phyloP scores from a whole-genome alignment of 2,797 vertebrate genomes.

The Platalea minor region DNA sequence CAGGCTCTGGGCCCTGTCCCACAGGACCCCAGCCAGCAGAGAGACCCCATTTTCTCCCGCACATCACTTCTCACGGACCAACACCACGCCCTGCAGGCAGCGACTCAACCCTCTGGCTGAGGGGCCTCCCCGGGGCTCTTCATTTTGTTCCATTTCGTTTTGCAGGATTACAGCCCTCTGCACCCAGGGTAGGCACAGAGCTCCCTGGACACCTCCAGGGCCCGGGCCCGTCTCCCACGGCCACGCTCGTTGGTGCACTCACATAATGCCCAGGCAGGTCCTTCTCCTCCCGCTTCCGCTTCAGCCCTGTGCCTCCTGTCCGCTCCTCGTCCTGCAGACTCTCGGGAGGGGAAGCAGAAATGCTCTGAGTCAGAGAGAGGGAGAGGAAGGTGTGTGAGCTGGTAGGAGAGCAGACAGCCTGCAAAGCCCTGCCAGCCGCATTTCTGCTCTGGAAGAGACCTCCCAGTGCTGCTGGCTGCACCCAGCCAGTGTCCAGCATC shows the following conservation, averaged over 20 bases:
- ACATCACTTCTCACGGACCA: neutral
- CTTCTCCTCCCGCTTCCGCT: conserved; percentile 85
- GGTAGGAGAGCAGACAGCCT: accelerated
- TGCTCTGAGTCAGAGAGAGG: conserved; percentile 70
- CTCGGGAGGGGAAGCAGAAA: conserved; percentile 82
- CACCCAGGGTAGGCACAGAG: neutral
- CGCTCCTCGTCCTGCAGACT: conserved; percentile 79
- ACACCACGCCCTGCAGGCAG: neutral
- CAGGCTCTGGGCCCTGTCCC: neutral
- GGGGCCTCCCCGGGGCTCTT: neutral
- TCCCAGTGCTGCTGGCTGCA: neutral
- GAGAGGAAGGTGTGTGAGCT: neutral
- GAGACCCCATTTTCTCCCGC: neutral
- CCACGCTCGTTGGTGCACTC: neutral
- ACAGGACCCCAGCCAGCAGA: neutral
- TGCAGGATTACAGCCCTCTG: neutral
- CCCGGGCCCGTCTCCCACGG: accelerated
- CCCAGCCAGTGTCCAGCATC: neutral
- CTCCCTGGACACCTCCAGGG: neutral
- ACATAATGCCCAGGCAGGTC: conserved; percentile 82
- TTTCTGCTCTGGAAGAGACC: too few relatives aligned
- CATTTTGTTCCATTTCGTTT: neutral
- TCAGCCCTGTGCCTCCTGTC: conserved; percentile 66
- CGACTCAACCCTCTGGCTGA: accelerated
- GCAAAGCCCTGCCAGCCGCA: accelerated